Percentiles rank a stretch among this genome's conserved stretches.
Evolutionary conservation across 2,113 vertebrate genomes (phyloP).

Genomic region (Acanthochromis polyacanthus): DNA sequence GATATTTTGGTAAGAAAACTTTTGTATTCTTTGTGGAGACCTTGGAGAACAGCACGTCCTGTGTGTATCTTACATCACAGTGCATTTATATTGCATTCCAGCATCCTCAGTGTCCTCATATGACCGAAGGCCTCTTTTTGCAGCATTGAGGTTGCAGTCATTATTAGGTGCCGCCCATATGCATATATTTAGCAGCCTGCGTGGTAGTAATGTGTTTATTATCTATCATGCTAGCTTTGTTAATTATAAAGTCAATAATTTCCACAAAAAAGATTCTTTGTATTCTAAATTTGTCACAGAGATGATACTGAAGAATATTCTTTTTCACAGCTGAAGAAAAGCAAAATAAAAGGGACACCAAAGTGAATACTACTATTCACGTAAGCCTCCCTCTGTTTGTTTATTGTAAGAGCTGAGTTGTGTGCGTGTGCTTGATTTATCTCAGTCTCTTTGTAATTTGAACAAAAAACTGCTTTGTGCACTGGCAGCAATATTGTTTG

Average conservation of each 20-base stretch:
- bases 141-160: too few relatives aligned
- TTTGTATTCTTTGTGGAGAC: too few relatives aligned
- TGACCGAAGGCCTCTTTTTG: not conserved
- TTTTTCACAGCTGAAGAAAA: conserved; percentile 13
- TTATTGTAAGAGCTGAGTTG: conserved; percentile 27
- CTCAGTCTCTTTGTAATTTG: conserved; percentile 49
- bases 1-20: too few relatives aligned
- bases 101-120: not conserved
- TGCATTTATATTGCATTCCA: conserved; percentile 2
- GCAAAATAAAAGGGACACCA: not conserved
- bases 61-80: not conserved
- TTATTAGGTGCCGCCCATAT: too few relatives aligned
- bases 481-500: conserved; percentile 48
- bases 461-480: conserved; percentile 61
- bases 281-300: not conserved
- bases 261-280: not conserved
- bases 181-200: too few relatives aligned
- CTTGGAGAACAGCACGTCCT: not conserved
- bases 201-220: too few relatives aligned
- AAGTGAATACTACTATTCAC: conserved; percentile 6
- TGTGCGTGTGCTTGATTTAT: not conserved
- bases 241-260: not conserved
- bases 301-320: not conserved
- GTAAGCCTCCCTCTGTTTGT: conserved; percentile 28
- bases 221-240: not conserved